Evolutionary conservation across 1,140 invertebrate genomes (phyloP).

Genomic region (Metaphire vulgaris): DNA sequence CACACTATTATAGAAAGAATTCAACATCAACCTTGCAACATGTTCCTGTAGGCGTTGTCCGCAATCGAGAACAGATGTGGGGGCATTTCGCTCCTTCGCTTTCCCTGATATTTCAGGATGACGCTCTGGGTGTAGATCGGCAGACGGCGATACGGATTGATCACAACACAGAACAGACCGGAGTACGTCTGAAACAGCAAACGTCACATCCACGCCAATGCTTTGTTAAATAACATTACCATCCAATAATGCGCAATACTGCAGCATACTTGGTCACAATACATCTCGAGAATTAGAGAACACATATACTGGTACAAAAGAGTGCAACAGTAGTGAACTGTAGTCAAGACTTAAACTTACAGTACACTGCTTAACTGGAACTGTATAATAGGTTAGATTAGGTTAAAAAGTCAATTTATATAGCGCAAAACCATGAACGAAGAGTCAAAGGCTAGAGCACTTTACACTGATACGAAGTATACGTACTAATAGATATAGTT

Average conservation of each 20-base stretch:
- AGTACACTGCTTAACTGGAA: too few relatives aligned
- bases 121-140: slow-evolving; percentile 78
- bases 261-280: neutral
- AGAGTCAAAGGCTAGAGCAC: too few relatives aligned
- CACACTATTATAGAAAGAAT: too few relatives aligned
- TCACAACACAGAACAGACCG: slow-evolving; percentile 98
- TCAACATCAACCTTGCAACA: slow-evolving; percentile 26
- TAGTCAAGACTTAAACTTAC: too few relatives aligned
- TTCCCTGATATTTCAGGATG: slow-evolving; percentile 97
- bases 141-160: slow-evolving; percentile 99
- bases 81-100: slow-evolving; percentile 55
- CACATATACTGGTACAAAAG: neutral
- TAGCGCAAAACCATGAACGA: too few relatives aligned
- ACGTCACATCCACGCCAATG: too few relatives aligned
- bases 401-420: too few relatives aligned
- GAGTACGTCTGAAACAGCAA: slow-evolving; percentile 81
- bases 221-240: neutral
- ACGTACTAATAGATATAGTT: too few relatives aligned
- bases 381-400: too few relatives aligned
- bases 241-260: neutral
- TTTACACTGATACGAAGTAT: too few relatives aligned
- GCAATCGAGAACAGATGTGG: slow-evolving; percentile 50
- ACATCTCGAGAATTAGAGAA: neutral
- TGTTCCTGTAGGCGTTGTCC: slow-evolving; percentile 46
- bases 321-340: too few relatives aligned